phyloP scores from a whole-genome alignment of 2,113 vertebrate genomes.

The Calidris pygmaea region DNA sequence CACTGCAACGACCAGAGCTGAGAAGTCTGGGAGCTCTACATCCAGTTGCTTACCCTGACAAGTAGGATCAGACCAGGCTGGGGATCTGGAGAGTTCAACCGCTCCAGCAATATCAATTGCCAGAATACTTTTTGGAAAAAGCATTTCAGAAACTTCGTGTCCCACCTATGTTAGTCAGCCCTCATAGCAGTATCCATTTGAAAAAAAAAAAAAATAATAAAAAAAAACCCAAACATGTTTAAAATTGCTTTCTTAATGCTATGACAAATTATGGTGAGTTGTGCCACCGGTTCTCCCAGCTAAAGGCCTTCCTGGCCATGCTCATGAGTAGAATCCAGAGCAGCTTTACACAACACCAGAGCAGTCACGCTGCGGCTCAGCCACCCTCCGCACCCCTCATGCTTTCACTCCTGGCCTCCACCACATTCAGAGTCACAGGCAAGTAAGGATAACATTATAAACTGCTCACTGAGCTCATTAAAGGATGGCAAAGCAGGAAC shows the following conservation, averaged over 20 bases:
- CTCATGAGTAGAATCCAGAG: neutral
- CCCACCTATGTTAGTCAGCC: neutral
- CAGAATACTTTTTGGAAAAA: neutral
- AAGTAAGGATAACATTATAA: neutral
- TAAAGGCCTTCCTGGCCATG: neutral
- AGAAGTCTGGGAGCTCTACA: neutral
- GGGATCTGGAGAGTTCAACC: neutral
- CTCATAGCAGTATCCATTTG: neutral
- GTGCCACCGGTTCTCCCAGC: neutral
- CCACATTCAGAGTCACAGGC: neutral
- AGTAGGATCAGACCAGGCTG: neutral
- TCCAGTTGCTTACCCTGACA: neutral
- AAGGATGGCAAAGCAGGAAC: neutral
- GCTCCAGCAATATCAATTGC: neutral
- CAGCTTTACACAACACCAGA: neutral
- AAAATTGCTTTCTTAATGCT: neutral
- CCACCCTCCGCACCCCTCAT: neutral
- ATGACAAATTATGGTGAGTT: neutral
- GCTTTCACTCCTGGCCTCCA: conserved; percentile 4
- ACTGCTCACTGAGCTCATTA: conserved; percentile 11
- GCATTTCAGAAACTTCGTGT: neutral
- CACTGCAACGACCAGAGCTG: neutral
- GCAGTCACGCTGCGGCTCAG: neutral
- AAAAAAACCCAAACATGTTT: accelerated
- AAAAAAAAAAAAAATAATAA: neutral